Percentiles rank a stretch among this genome's conserved stretches.
These are phyloP conservation scores for Atta cephalotes DNA, from an alignment of 1,140 invertebrate genomes.

Conservation along the genomic window DNA sequence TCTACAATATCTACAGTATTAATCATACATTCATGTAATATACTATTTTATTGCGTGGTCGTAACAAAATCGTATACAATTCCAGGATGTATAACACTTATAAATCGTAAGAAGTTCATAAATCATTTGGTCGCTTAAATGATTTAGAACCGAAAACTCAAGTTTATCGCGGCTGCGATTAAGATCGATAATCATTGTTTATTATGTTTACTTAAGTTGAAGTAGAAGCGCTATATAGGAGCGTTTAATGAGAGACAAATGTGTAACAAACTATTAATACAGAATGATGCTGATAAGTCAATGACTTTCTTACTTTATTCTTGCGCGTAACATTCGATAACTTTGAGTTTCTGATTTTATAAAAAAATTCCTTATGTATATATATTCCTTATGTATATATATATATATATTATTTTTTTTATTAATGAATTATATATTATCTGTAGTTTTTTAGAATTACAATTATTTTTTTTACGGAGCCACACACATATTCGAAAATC, in stretches of 20 bases:
- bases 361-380: neutral
- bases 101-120: constrained; percentile 68
- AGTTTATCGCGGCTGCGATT: constrained; percentile 40
- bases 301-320: neutral
- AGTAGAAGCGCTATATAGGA: constrained; percentile 27
- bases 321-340: neutral
- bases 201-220: constrained; percentile 64
- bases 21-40: constrained; percentile 41
- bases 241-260: neutral
- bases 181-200: constrained; percentile 71
- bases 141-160: constrained; percentile 69
- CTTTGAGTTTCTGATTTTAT: neutral
- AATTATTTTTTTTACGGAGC: neutral
- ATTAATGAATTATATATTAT: neutral
- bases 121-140: constrained; percentile 62
- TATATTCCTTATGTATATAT: too few relatives aligned
- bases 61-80: constrained; percentile 64
- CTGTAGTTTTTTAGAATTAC: neutral
- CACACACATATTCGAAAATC: neutral
- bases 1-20: neutral
- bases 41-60: constrained; percentile 63
- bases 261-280: constrained; percentile 31
- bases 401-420: too few relatives aligned
- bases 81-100: constrained; percentile 65
- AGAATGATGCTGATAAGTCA: constrained; percentile 17